Base-by-base conservation (phyloP, 2,113 vertebrate genomes). In the Emydura subglobosa region DNA sequence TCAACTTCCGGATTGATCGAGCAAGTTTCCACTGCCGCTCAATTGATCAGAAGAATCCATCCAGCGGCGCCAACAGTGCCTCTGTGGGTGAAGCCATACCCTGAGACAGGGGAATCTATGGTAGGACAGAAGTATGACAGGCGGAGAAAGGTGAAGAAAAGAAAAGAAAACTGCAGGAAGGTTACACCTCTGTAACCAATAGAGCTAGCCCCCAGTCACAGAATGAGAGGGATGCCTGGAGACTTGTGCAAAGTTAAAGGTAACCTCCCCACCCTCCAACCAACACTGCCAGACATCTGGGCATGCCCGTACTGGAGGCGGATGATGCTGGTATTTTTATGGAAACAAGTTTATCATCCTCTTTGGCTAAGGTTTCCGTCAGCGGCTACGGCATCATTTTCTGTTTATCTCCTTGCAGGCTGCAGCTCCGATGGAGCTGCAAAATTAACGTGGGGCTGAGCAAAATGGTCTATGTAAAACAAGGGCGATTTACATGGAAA, bases 391-490 rank as follows among this genome's bases (percentile, higher is more conserved):
- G 88, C 91, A 90, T 94, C 4, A 27, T 96, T 98, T 98, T 97
- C 89, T 94, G 61, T 95, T 94, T 96, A 93, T 96, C 92, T 94
- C 94, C 83, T 97, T 84, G 85, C 82, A 79, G 91, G 79, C 91
- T 29, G 65, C 86, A 96, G 91, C 95, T 95, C 93, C 90, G 91
- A 65, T 12, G 0, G 91, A 96, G 93, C 91, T 96, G 87, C 84
- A 93, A 92, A 96, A 96, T 95, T 82, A 98, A 95, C 87, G 83
- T 51, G 87, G 93, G 86, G 80, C 96, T 96, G 94, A 97, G 94
- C 94, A 96, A 92, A 97, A 95, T 0, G 1, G 17, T 82, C 85
- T 87, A n/a, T 95, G 94, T 96, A 97, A 96, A 97, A 95, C 92
- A 97, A 95, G 94, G 86, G 82, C 91, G 95, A 95, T 97, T 96